Conservation (phyloP, 2,113 vertebrate genomes). For the Nannobrachium achirus region DNA sequence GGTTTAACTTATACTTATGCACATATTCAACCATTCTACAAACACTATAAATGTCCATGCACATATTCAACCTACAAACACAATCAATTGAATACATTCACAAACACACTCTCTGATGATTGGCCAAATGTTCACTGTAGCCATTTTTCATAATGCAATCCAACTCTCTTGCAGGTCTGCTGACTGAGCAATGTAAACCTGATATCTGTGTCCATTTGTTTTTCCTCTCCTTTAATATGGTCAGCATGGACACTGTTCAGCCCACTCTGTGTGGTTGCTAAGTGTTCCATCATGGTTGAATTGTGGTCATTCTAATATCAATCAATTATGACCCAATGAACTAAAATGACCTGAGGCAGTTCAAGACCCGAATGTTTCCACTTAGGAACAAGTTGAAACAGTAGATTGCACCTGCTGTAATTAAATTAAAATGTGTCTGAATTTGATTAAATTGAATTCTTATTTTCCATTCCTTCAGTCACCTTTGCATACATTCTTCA, state of each 20-base stretch:
- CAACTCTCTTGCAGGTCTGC: conserved; percentile 53
- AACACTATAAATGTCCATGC: conserved; percentile 34
- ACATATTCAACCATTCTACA: too few species aligned
- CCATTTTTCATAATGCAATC: conserved; percentile 45
- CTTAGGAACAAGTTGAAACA: neutral
- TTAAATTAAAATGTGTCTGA: conserved; percentile 1
- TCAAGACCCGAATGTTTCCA: neutral
- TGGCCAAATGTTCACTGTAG: conserved; percentile 29
- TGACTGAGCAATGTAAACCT: conserved; percentile 57
- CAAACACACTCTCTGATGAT: conserved; percentile 2
- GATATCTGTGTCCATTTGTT: conserved; percentile 61
- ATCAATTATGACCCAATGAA: conserved; percentile 29
- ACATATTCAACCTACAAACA: neutral
- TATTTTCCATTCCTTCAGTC: neutral
- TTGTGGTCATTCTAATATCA: conserved; percentile 53
- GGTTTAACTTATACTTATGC: too few species aligned
- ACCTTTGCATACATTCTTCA: too few species aligned
- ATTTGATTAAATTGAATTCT: conserved; percentile 18
- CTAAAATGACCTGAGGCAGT: conserved; percentile 12
- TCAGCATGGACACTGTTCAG: conserved; percentile 1
- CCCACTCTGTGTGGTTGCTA: conserved; percentile 54
- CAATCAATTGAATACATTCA: neutral
- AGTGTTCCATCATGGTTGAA: conserved; percentile 59
- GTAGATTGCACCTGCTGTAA: neutral
- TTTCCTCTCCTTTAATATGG: conserved; percentile 28